Percentiles rank a stretch among this genome's conserved stretches.
Evolutionary conservation across 2,797 vertebrate genomes (phyloP).

Genomic region (Channallabes apus): DNA sequence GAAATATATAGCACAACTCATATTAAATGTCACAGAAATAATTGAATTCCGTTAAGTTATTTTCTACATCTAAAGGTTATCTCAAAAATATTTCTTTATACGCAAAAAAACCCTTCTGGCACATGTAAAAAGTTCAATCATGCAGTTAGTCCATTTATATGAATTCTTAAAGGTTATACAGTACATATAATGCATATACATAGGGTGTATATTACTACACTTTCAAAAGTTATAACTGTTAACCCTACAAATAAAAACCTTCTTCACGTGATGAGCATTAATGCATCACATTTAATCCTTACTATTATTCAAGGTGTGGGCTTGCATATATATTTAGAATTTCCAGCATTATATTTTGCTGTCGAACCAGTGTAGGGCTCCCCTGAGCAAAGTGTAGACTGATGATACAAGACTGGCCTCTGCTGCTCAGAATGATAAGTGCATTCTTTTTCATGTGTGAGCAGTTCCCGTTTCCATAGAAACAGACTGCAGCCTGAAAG

Average conservation of each 20-base stretch:
- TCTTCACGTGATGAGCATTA: neutral
- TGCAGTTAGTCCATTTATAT: neutral
- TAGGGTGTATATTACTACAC: too few species aligned
- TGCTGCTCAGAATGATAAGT: conserved; percentile 35
- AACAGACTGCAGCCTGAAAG: conserved; percentile 12
- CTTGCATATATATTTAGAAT: neutral
- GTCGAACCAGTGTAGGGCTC: neutral
- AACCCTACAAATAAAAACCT: too few species aligned
- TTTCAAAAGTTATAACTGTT: neutral
- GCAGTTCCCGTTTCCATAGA: conserved; percentile 15
- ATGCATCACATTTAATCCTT: neutral
- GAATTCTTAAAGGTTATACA: neutral
- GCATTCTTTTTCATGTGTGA: neutral
- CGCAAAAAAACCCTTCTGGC: neutral
- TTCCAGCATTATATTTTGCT: neutral
- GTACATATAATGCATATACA: neutral
- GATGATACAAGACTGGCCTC: conserved; percentile 39
- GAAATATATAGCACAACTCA: neutral
- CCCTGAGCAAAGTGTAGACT: neutral
- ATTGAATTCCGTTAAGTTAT: neutral
- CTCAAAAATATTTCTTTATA: neutral
- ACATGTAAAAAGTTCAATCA: neutral
- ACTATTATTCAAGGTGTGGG: neutral
- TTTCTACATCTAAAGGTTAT: neutral
- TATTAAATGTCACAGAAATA: conserved; percentile 8